phyloP scores from a whole-genome alignment of 2,113 vertebrate species.

The Motacilla tschutschensis region DNA sequence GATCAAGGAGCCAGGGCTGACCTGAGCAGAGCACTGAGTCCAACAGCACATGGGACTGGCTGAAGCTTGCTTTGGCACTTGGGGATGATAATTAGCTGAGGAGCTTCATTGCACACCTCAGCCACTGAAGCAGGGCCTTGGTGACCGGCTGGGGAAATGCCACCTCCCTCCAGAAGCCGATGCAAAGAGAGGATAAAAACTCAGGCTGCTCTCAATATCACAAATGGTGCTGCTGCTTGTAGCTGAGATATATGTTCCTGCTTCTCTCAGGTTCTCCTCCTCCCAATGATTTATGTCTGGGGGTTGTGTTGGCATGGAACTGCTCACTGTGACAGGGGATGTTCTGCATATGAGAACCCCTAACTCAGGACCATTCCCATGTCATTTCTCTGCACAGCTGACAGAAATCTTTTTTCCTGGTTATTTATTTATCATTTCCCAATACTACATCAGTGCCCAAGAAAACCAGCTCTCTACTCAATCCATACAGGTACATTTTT shows the following conservation, averaged over 20 bases:
- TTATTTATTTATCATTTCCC: background rate
- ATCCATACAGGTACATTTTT: background rate
- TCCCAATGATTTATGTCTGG: background rate
- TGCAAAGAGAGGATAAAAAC: background rate
- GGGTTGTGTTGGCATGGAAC: background rate
- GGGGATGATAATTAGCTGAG: background rate
- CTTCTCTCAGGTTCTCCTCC: background rate
- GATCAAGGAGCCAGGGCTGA: background rate
- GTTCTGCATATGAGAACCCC: background rate
- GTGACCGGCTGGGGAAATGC: background rate
- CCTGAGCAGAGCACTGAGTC: background rate
- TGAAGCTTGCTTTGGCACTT: background rate
- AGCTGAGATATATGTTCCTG: background rate
- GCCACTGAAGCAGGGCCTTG: background rate
- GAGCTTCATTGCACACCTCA: background rate
- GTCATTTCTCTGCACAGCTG: background rate
- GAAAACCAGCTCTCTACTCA: background rate
- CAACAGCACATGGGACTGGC: background rate
- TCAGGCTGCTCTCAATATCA: background rate
- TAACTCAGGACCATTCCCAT: background rate
- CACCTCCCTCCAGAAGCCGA: background rate
- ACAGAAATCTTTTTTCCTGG: background rate
- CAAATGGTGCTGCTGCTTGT: background rate
- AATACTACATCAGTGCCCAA: background rate
- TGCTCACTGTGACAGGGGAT: background rate